phyloP scores from a whole-genome alignment of 2,113 vertebrate genomes.

The Struthio camelus region DNA sequence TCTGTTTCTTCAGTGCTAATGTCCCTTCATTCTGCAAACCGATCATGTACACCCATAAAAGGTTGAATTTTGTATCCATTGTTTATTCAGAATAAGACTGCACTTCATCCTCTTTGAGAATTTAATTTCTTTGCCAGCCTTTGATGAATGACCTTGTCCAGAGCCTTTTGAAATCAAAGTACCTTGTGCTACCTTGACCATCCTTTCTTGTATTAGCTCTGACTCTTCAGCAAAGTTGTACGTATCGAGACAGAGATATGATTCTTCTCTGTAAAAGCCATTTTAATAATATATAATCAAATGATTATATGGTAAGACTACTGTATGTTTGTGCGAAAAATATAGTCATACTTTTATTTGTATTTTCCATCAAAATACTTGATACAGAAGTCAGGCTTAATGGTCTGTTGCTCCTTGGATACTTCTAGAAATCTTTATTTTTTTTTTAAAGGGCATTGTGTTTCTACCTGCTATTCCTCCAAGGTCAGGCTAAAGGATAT shows the following conservation, averaged over 20 bases:
- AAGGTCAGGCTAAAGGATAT: fast-evolving
- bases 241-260: not conserved
- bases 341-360: not conserved
- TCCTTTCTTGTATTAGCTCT: not conserved
- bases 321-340: not conserved
- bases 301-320: not conserved
- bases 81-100: not conserved
- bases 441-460: not conserved
- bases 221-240: not conserved
- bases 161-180: not conserved
- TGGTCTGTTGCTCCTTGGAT: not conserved
- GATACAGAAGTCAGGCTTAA: not conserved
- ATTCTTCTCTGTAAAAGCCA: not conserved
- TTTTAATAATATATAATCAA: not conserved
- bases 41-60: not conserved
- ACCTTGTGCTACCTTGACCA: not conserved
- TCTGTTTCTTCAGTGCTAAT: not conserved
- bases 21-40: not conserved
- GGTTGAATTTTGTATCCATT: not conserved
- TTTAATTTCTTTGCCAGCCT: not conserved
- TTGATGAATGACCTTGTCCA: not conserved
- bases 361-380: not conserved
- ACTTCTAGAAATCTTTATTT: not conserved
- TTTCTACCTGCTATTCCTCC: not conserved
- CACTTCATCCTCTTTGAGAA: not conserved